Conservation (phyloP, 2,797 vertebrate genomes). For the Salarias fasciatus region DNA sequence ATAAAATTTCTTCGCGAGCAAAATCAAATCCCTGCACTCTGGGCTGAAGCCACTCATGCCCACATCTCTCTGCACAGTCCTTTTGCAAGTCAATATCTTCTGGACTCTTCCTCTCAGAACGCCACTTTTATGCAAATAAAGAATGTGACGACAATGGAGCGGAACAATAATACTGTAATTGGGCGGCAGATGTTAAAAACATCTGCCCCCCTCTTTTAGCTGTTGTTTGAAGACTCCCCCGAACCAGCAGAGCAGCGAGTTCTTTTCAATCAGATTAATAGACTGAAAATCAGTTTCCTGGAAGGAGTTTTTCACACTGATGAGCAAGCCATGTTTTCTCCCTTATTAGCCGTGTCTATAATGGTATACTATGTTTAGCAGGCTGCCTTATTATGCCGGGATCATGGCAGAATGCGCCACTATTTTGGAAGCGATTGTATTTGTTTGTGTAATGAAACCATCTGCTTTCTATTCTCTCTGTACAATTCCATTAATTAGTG, state of each 20-base stretch:
- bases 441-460: slow-evolving; percentile 79
- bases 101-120: no score
- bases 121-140: slow-evolving; percentile 4
- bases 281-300: slow-evolving; percentile 35
- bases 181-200: slow-evolving; percentile 47
- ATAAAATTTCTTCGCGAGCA: slow-evolving; percentile 39
- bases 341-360: slow-evolving; percentile 45
- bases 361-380: slow-evolving; percentile 51
- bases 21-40: slow-evolving; percentile 23
- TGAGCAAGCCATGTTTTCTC: slow-evolving; percentile 27
- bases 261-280: slow-evolving; percentile 36
- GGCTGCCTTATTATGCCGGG: slow-evolving; percentile 55
- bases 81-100: no score
- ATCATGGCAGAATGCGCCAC: slow-evolving; percentile 65
- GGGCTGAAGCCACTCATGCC: slow-evolving; percentile 3
- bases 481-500: slow-evolving; percentile 82
- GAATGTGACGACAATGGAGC: slow-evolving; percentile 31
- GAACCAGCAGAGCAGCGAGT: slow-evolving; percentile 15
- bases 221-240: neutral
- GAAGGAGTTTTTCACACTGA: slow-evolving; percentile 31
- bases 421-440: slow-evolving; percentile 72
- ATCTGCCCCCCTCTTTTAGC: slow-evolving; percentile 28
- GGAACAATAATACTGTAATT: slow-evolving; percentile 45
- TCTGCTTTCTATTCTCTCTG: slow-evolving; percentile 79
- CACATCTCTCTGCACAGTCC: neutral